A percentile compares a stretch with the other conserved stretches of the same genome.
Evolutionary conservation across 2,888 invertebrate species (phyloP).

Genomic region (Spilosoma lubricipeda): DNA sequence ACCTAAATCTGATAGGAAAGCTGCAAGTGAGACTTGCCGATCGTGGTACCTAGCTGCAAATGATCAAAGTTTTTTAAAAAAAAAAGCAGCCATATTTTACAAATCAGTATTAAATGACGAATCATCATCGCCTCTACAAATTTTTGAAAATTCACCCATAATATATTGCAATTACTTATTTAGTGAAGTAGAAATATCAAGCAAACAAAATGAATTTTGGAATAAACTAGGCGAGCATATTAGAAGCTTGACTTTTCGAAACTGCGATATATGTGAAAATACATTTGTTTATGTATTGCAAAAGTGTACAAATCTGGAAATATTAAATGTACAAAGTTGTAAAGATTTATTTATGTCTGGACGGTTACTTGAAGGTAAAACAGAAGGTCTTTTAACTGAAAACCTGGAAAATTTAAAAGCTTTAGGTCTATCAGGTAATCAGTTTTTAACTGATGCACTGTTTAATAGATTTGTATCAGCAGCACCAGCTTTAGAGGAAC

Average conservation of each 20-base stretch:
- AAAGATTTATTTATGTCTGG: conserved; percentile 92
- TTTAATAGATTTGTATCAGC: conserved; percentile 88
- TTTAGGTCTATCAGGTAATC: conserved; percentile 88
- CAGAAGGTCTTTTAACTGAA: conserved; percentile 81
- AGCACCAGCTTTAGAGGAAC: conserved; percentile 86
- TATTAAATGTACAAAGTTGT: conserved; percentile 88
- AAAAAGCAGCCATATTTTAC: conserved; percentile 81
- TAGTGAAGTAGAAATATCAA: conserved; percentile 84
- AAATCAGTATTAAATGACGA: conserved; percentile 78
- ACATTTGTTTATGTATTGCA: conserved; percentile 87
- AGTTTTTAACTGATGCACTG: conserved; percentile 91
- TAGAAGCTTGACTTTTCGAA: conserved; percentile 83
- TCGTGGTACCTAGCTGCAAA: conserved; percentile 90
- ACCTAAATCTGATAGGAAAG: conserved; percentile 88
- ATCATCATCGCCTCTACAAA: conserved; percentile 67
- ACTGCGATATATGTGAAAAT: conserved; percentile 88
- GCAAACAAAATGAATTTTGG: conserved; percentile 84
- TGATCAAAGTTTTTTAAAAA: conserved; percentile 86
- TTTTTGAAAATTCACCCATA: conserved; percentile 75
- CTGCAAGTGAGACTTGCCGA: conserved; percentile 88
- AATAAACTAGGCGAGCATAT: conserved; percentile 86
- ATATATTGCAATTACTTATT: conserved; percentile 83
- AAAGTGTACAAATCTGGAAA: conserved; percentile 85
- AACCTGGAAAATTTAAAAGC: conserved; percentile 84
- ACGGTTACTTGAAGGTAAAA: conserved; percentile 87